phyloP scores from a whole-genome alignment of 2,888 invertebrate genomes.

The Eilema depressum region DNA sequence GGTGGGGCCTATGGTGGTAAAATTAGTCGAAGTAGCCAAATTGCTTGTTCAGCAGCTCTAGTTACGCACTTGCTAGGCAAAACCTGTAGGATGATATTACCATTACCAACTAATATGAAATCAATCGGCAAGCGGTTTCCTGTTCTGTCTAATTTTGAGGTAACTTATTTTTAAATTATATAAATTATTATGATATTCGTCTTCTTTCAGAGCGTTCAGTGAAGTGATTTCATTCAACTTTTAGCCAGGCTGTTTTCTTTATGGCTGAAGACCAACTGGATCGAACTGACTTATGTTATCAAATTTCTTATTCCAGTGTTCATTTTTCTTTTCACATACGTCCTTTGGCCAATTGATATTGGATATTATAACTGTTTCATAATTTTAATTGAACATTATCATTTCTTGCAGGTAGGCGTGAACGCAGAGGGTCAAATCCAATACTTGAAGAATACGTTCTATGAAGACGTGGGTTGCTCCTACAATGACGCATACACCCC shows the following conservation, averaged over 20 bases:
- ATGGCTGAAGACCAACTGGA: no score
- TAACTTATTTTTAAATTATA: slow-evolving; percentile 45
- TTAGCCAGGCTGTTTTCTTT: no score
- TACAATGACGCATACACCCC: slow-evolving; percentile 72
- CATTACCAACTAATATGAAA: slow-evolving; percentile 88
- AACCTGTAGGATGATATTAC: slow-evolving; percentile 89
- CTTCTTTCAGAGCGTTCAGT: no score
- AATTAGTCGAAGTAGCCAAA: slow-evolving; percentile 82
- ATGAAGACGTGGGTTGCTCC: slow-evolving; percentile 80
- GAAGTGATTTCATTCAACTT: no score
- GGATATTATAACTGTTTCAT: no score
- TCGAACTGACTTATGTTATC: no score
- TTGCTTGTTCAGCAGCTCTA: slow-evolving; percentile 34
- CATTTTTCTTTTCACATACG: no score
- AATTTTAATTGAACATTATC: neutral
- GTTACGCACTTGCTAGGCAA: slow-evolving; percentile 87
- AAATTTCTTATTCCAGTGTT: no score
- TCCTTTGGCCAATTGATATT: no score
- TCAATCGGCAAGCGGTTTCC: slow-evolving; percentile 86
- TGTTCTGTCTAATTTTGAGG: slow-evolving; percentile 83
- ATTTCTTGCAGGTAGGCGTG: slow-evolving; percentile 68
- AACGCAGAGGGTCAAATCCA: slow-evolving; percentile 89
- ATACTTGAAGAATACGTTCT: slow-evolving; percentile 84
- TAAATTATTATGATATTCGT: no score
- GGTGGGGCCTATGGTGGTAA: slow-evolving; percentile 90